These are phyloP conservation scores for Dendrocincla tyrannina DNA, from an alignment of 2,797 vertebrate species.

Conservation along the genomic window DNA sequence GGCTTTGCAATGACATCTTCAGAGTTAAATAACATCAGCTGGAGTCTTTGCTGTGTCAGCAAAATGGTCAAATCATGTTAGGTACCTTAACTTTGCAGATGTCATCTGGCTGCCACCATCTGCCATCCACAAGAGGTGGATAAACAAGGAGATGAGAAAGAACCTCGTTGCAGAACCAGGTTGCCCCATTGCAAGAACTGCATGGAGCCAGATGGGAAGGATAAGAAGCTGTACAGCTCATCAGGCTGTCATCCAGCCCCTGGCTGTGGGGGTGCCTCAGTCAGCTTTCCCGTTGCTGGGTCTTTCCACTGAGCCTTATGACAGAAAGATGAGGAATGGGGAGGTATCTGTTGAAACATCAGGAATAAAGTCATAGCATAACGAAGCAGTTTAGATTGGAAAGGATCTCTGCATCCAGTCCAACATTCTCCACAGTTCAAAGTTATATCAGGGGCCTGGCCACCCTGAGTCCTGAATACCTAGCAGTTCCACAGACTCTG, in stretches of 20 bases:
- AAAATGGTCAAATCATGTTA: not conserved
- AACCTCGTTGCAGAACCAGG: not conserved
- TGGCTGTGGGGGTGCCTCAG: not conserved
- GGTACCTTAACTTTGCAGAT: not conserved
- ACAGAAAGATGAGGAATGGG: not conserved
- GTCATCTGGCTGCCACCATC: not conserved
- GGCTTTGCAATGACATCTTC: not conserved
- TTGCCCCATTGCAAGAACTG: rapidly evolving
- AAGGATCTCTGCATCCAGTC: not conserved
- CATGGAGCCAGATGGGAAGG: not conserved
- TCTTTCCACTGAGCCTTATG: not conserved
- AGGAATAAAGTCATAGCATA: not conserved
- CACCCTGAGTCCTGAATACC: not conserved
- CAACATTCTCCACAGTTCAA: not conserved
- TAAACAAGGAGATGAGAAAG: not conserved
- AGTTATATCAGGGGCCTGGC: rapidly evolving
- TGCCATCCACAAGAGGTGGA: not conserved
- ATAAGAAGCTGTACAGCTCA: not conserved
- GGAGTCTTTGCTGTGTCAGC: not conserved
- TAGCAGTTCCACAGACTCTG: not conserved
- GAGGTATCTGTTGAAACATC: not conserved
- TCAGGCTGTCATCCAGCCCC: not conserved
- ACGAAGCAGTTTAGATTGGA: not conserved
- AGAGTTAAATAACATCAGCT: not conserved
- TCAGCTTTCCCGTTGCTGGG: not conserved